Percentiles rank a stretch among this genome's conserved stretches.
Conservation (phyloP, 2,888 invertebrate genomes). For the Idaea biselata region DNA sequence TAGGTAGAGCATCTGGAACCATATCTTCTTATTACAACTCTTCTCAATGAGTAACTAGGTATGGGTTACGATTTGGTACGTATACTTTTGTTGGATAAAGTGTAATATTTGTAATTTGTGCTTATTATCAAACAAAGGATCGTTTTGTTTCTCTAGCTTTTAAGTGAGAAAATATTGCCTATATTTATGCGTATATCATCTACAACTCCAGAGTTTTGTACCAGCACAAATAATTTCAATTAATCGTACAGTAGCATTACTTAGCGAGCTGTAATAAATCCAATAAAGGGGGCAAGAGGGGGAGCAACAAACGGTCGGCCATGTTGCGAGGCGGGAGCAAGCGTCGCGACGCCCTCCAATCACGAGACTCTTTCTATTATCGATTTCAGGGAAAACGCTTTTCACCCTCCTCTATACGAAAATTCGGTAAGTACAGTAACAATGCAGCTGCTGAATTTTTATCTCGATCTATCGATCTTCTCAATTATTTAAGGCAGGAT, state of each 20-base stretch:
- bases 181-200: too few relatives aligned
- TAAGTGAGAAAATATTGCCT: too few relatives aligned
- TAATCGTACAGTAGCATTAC: conserved; percentile 7
- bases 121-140: too few relatives aligned
- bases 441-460: conserved; percentile 5
- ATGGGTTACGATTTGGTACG: too few relatives aligned
- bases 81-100: too few relatives aligned
- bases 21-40: too few relatives aligned
- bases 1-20: too few relatives aligned
- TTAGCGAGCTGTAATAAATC: conserved; percentile 7
- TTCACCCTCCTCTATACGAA: conserved; percentile 38
- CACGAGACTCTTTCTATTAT: conserved; percentile 59
- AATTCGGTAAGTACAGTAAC: conserved; percentile 14
- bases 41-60: too few relatives aligned
- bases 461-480: neutral
- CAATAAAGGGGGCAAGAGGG: conserved; percentile 27
- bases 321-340: conserved; percentile 59
- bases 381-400: conserved; percentile 60
- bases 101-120: too few relatives aligned
- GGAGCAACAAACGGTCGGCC: conserved; percentile 49
- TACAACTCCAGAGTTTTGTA: too few relatives aligned
- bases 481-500: too few relatives aligned
- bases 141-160: too few relatives aligned
- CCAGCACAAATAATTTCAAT: conserved; percentile 20
- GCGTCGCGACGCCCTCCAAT: conserved; percentile 60